Evolutionary conservation across 1,140 invertebrate genomes (phyloP), one percentile per base, ranked within the genome.

Genomic region (Leptestheria dahalacensis): DNA sequence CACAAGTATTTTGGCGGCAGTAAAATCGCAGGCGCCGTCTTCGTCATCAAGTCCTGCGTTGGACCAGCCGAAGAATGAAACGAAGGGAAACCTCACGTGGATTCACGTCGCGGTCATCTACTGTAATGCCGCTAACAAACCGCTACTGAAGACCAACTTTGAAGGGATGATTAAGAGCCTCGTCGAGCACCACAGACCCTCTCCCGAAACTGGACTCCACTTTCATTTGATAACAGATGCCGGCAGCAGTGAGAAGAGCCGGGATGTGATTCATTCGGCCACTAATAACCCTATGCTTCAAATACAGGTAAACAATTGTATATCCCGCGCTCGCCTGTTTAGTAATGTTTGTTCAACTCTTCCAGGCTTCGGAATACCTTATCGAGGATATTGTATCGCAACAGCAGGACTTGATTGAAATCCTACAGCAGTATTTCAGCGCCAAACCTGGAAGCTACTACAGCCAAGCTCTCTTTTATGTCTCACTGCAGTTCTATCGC

Each of bases 361-460:
- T 77, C 53, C 64, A 81, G 80, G 69, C 80, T 55, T 70, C 72
- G 62, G 73, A 73, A 58, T 80, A 87, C 64, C 76, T 86, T 71
- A 76, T 86, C 20, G 74, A 79, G 60, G 68, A 76, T 51, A 70
- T 84, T 60, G 77, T 80, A 9, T 68, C 70, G 26, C 73, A 79
- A 64, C 72, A 88, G 26, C 69, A 78, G 51, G 77, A 80, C 64
- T 79, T 87, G 61, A 78, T 88, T 1, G 71, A 75, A 6, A 74
- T 78, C 24, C 80, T 90, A 78, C 83, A 82, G 55, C 78, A 79
- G 18, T 78, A 82, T 67, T 89, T 91, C 68, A 88, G 82, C 64
- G 83, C 81, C 46, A 80, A 81, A 64, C 82, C 83, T 56, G 83
- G 84, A 61, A 80, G 84, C 1, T 90, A 91, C 66, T 91, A 89